Conservation (phyloP, 2,113 vertebrate species). For the Eolophus roseicapilla region DNA sequence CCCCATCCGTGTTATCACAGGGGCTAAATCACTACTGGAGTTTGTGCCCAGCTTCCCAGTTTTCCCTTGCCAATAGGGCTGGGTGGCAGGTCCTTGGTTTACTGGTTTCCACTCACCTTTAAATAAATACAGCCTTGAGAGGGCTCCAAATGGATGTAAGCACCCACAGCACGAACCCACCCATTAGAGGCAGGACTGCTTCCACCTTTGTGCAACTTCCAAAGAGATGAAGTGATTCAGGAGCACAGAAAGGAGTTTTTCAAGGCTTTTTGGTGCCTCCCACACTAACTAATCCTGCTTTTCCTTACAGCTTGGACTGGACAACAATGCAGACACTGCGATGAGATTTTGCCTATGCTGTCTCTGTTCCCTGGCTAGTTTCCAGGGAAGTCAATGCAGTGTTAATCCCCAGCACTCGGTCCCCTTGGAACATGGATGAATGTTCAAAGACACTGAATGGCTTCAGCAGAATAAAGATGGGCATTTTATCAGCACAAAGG, state of each 20-base stretch:
- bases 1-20: rapidly evolving
- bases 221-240: neutral
- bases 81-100: neutral
- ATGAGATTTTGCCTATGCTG: neutral
- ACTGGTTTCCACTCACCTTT: neutral
- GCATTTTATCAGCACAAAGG: neutral
- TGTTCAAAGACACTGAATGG: neutral
- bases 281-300: neutral
- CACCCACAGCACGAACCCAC: neutral
- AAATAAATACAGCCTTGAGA: neutral
- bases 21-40: neutral
- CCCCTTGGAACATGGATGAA: neutral
- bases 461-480: conserved; percentile 11
- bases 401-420: neutral
- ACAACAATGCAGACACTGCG: neutral
- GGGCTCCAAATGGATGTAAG: neutral
- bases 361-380: neutral
- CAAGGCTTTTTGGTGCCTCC: neutral
- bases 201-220: neutral
- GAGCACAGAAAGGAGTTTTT: neutral
- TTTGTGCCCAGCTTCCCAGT: neutral
- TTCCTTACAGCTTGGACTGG: neutral
- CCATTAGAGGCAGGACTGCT: neutral
- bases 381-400: conserved; percentile 7
- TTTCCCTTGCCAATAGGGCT: rapidly evolving